These are phyloP conservation scores for Alitta virens DNA, from an alignment of 2,888 invertebrate genomes.

Conservation along the genomic window DNA sequence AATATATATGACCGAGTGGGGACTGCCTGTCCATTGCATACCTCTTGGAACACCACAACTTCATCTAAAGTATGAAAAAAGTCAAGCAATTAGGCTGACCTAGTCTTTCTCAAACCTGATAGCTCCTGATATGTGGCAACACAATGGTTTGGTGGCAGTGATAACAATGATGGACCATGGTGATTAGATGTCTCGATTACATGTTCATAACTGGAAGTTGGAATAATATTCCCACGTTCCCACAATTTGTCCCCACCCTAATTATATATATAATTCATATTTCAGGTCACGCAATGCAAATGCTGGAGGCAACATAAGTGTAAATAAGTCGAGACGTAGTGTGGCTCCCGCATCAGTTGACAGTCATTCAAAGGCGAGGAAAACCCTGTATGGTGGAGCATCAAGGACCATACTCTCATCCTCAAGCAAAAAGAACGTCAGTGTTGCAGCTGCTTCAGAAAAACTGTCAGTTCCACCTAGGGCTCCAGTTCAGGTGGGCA, in stretches of 20 bases:
- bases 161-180: too few species aligned
- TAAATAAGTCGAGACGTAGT: conserved; percentile 7
- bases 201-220: too few species aligned
- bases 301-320: background rate
- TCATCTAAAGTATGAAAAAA: too few species aligned
- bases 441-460: conserved; percentile 20
- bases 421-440: conserved; percentile 37
- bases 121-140: too few species aligned
- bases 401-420: conserved; percentile 45
- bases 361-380: conserved; percentile 16
- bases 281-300: background rate
- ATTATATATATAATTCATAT: background rate
- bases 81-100: too few species aligned
- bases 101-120: too few species aligned
- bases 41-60: too few species aligned
- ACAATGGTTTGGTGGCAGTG: background rate
- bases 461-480: background rate
- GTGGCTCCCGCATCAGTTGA: conserved; percentile 14
- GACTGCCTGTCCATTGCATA: too few species aligned
- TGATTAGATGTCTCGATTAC: too few species aligned
- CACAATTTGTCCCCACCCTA: too few species aligned
- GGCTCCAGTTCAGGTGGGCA: conserved; percentile 12
- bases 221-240: too few species aligned
- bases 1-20: too few species aligned
- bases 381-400: conserved; percentile 30